A percentile compares a stretch with the other conserved stretches of the same genome.
Conservation (phyloP, 2,113 vertebrate species). For the Anseranas semipalmata region DNA sequence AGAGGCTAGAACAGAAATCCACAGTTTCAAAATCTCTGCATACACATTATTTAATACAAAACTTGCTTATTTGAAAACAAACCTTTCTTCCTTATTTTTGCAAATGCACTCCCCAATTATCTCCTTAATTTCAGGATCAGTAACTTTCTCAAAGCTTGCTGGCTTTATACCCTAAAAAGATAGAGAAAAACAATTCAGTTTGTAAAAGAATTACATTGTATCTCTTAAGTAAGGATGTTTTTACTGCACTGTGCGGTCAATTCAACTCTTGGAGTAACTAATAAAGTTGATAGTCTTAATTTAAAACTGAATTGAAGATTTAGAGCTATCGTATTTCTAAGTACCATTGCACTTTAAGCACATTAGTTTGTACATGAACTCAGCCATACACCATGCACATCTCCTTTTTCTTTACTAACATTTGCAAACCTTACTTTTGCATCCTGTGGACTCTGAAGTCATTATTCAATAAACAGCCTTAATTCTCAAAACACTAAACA, state of each 20-base stretch:
- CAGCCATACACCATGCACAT: background rate
- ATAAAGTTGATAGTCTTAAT: background rate
- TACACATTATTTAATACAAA: background rate
- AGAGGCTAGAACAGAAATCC: background rate
- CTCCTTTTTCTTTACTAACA: background rate
- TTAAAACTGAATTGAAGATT: background rate
- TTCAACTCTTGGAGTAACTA: background rate
- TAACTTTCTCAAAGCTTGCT: conserved; percentile 94
- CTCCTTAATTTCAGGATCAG: conserved; percentile 96
- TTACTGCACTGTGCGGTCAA: background rate
- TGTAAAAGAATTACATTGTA: background rate
- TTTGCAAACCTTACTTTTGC: background rate
- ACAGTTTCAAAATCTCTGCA: background rate
- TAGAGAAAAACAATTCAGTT: background rate
- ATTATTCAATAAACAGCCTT: background rate
- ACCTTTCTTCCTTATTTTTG: conserved; percentile 96
- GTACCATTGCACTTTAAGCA: background rate
- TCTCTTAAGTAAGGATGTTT: background rate
- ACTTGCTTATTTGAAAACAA: conserved; percentile 52
- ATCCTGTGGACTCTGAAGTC: background rate
- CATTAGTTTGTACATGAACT: background rate
- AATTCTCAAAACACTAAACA: background rate
- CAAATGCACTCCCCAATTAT: conserved; percentile 98
- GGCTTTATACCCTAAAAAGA: conserved; percentile 92
- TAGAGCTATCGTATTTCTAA: background rate